Base-by-base conservation (phyloP, 2,113 vertebrate species). In the Raja brachyura region DNA sequence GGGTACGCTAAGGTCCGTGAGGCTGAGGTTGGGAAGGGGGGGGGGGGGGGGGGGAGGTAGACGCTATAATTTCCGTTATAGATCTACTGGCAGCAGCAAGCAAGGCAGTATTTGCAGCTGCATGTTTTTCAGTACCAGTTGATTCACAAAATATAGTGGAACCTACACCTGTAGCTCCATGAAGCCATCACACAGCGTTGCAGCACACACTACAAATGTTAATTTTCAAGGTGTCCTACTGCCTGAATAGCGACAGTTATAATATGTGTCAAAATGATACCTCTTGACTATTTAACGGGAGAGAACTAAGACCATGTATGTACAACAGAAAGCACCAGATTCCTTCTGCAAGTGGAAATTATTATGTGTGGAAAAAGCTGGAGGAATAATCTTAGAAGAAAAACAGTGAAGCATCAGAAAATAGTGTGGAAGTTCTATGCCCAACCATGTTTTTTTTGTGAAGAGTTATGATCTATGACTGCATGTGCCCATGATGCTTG, bases 121-220 rank as follows among this genome's bases (percentile, higher is more conserved):
- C 18, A 10, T 63, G 68, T 90, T 90, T 68, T 90, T 90, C 61
- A 90, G 86, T 90, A 68, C 86, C 31, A 70, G 86, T 90, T 16
- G 61, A 90, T 68, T 90, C 68, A 68, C 18, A 63, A 68, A 68
- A 90, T 90, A 70, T 16, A 90, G 31, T 7, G 31, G 31, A 68
- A 39, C 86, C 63, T 9, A 90, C 86, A 10, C 63, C 61, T 90
- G 63, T 68, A 66, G 33, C 18, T 39, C 86, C 25, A 68, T 70
- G 68, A 70, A 90, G 33, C 20, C 20, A 9, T 16, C 6, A 92
- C 66, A 31, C 31, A n/a, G 11, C 8, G 48, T 59, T 9, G 25
- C 25, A 8, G 63, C 14, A 68, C 54, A 54, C 28, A 14, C 11
- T 83, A 31, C 28, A 86, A 20, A 63, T 31, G n/a, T n/a, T 83